Evolutionary conservation across 2,888 invertebrate genomes (phyloP).

Genomic region (Zaprionus obscuricornis): DNA sequence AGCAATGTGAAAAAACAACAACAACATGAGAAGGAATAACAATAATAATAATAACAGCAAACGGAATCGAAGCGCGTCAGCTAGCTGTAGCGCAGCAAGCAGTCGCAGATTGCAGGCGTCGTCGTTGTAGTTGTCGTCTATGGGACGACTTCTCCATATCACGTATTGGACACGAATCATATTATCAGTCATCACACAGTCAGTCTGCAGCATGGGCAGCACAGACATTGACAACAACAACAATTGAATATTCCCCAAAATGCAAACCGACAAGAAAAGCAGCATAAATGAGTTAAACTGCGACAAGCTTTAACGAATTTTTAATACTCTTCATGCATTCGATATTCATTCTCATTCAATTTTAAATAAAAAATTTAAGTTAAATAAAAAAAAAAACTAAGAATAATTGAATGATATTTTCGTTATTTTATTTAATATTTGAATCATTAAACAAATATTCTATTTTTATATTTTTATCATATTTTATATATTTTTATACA

Average conservation of each 20-base stretch:
- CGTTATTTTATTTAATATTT: too few relatives aligned
- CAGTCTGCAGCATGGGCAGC: conserved; percentile 11
- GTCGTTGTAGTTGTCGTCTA: too few relatives aligned
- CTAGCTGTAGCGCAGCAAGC: conserved; percentile 37
- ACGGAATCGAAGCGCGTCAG: conserved; percentile 59
- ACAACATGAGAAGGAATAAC: conserved; percentile 24
- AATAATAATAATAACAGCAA: conserved; percentile 9
- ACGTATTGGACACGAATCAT: conserved; percentile 70
- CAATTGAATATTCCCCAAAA: conserved; percentile 39
- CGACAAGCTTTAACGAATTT: background rate
- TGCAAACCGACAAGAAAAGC: conserved; percentile 37
- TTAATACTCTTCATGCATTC: conserved; percentile 22
- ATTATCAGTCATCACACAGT: conserved; percentile 58
- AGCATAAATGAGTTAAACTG: background rate
- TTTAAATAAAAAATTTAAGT: too few relatives aligned
- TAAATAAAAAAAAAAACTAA: too few relatives aligned
- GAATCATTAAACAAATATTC: too few relatives aligned
- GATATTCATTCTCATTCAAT: too few relatives aligned
- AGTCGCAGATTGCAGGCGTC: conserved; percentile 62
- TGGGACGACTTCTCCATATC: conserved; percentile 43
- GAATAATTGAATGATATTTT: too few relatives aligned
- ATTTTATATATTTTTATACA: too few relatives aligned
- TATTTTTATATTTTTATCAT: too few relatives aligned
- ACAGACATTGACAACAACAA: conserved; percentile 26
- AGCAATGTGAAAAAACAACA: conserved; percentile 57